Conservation (phyloP, 2,888 invertebrate genomes). For the Neoitamus cyanurus region DNA sequence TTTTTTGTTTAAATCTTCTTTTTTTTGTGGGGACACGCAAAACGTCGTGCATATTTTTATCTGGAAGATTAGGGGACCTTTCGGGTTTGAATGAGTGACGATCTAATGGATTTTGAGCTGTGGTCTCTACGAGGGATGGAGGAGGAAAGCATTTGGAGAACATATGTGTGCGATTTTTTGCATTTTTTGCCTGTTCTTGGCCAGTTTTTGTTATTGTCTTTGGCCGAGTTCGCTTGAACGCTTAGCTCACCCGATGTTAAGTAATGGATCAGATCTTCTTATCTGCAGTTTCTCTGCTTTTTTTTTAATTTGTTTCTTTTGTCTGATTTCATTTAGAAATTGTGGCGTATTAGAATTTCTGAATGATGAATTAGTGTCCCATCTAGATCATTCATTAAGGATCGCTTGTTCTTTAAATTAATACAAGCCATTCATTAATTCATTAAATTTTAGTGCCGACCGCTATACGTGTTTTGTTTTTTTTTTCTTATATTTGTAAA, state of each 20-base stretch:
- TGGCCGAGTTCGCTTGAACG: background rate
- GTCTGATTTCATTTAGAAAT: background rate
- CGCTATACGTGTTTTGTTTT: too few species aligned
- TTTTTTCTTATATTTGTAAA: too few species aligned
- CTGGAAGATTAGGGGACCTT: slow-evolving; percentile 27
- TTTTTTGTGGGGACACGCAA: slow-evolving; percentile 2
- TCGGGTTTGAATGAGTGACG: slow-evolving; percentile 19
- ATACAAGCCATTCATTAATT: background rate
- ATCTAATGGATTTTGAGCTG: slow-evolving; percentile 26
- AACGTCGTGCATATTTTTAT: background rate
- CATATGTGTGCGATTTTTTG: slow-evolving; percentile 20
- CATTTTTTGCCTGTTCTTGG: background rate
- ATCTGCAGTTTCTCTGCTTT: background rate
- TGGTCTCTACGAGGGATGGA: background rate
- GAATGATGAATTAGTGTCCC: background rate
- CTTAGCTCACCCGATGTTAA: background rate
- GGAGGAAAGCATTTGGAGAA: slow-evolving; percentile 20
- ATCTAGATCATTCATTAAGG: background rate
- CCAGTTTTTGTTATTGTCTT: background rate
- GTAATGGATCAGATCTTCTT: slow-evolving; percentile 17
- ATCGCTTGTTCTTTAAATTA: background rate
- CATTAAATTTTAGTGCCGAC: background rate
- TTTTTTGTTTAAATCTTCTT: background rate
- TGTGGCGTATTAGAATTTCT: background rate
- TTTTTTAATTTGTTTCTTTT: background rate